Evolutionary conservation across 1,140 invertebrate genomes (phyloP).

Genomic region (Sminthurides bifidus): DNA sequence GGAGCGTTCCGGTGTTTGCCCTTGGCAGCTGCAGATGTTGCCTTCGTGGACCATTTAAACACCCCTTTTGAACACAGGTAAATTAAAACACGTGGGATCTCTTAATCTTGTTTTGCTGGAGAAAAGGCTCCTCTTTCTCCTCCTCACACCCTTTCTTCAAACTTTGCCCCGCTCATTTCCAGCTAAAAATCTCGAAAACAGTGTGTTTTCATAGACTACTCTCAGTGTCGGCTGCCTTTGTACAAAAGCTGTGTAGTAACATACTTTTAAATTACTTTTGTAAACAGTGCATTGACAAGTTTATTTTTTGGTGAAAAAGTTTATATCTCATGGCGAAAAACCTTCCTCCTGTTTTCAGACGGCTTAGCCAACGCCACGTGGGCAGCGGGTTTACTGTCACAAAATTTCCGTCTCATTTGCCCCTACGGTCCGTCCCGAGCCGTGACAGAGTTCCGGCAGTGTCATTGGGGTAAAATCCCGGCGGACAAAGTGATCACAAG

Average conservation of each 20-base stretch:
- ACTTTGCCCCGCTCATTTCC: no score
- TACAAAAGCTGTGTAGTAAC: no score
- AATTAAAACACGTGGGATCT: not conserved
- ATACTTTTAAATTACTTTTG: no score
- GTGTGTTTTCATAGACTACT: no score
- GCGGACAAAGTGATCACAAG: constrained; percentile 27
- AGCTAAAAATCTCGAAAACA: no score
- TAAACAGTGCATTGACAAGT: no score
- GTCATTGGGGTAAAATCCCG: constrained; percentile 31
- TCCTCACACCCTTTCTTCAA: no score
- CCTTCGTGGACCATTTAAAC: constrained; percentile 27
- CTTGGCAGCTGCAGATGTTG: constrained; percentile 24
- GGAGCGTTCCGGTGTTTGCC: constrained; percentile 30
- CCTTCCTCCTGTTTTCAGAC: constrained; percentile 21
- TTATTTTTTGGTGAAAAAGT: no score
- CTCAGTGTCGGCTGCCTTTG: no score
- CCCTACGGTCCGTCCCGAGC: constrained; percentile 22
- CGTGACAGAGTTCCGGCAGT: constrained; percentile 30
- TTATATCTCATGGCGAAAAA: no score
- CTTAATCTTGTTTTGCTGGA: not conserved
- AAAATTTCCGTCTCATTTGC: constrained; percentile 28
- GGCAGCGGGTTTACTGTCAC: constrained; percentile 25
- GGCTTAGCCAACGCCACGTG: constrained; percentile 29
- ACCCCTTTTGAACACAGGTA: constrained; percentile 27
- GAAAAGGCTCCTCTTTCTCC: not conserved